Percentiles rank a stretch among this genome's conserved stretches.
Conservation (phyloP, 2,888 invertebrate species). For the Stictocephala bisonia region DNA sequence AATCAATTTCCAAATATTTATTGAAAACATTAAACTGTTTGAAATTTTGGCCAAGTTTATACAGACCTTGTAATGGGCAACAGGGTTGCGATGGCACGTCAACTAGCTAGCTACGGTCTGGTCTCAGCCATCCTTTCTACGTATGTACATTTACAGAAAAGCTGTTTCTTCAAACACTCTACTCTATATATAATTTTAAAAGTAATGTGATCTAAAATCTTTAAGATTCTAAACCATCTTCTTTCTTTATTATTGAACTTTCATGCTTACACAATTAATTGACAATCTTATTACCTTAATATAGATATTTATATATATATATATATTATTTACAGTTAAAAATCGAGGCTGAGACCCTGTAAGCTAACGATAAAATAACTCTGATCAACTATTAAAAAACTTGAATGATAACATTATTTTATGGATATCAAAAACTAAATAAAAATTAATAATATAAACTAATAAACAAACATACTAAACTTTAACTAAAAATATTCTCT, state of each 20-base stretch:
- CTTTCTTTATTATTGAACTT: too few species aligned
- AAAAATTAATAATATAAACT: constrained; percentile 35
- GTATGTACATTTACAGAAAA: too few species aligned
- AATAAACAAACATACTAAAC: constrained; percentile 24
- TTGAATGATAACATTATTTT: constrained; percentile 29
- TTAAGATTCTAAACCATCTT: too few species aligned
- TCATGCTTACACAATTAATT: too few species aligned
- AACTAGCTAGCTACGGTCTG: constrained; percentile 14
- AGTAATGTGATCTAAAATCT: too few species aligned
- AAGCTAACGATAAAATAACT: not conserved
- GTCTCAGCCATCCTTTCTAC: too few species aligned
- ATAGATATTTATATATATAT: too few species aligned
- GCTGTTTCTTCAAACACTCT: too few species aligned
- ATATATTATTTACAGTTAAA: too few species aligned
- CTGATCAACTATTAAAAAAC: constrained; percentile 8
- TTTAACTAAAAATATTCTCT: constrained; percentile 35
- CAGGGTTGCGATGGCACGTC: constrained; percentile 28
- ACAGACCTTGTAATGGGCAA: not conserved
- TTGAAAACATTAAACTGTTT: constrained; percentile 36
- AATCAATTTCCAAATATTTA: constrained; percentile 33
- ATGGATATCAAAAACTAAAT: constrained; percentile 42
- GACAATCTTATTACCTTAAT: too few species aligned
- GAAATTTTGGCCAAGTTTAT: constrained; percentile 28
- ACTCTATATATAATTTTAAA: too few species aligned
- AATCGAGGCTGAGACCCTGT: constrained; percentile 20